Conservation (phyloP, 2,888 invertebrate genomes). For the Clepsis dumicolana region DNA sequence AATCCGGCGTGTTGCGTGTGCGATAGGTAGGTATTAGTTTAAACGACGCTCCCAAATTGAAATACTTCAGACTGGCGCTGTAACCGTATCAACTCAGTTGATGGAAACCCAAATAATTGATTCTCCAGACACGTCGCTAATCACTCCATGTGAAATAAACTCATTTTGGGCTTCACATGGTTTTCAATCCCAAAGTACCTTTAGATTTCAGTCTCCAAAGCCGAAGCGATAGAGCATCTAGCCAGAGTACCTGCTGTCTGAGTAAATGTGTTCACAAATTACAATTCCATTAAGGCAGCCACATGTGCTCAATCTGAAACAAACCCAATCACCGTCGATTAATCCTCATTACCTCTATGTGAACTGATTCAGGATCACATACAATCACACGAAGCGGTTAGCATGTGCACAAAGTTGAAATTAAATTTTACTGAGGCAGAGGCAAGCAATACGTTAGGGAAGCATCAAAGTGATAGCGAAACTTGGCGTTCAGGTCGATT, state of each 20-base stretch:
- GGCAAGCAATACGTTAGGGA: constrained; percentile 47
- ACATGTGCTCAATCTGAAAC: constrained; percentile 30
- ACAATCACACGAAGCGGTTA: constrained; percentile 41
- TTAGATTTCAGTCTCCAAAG: constrained; percentile 21
- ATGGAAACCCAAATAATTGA: constrained; percentile 38
- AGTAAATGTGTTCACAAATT: constrained; percentile 24
- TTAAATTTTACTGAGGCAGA: constrained; percentile 35
- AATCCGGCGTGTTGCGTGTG: constrained; percentile 49
- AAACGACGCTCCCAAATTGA: constrained; percentile 71
- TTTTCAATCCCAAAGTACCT: constrained; percentile 24
- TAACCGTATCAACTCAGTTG: constrained; percentile 24
- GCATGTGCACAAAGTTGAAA: constrained; percentile 42
- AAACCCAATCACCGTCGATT: constrained; percentile 28
- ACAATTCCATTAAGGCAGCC: constrained; percentile 33
- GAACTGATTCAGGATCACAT: constrained; percentile 17
- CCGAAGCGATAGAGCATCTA: constrained; percentile 3
- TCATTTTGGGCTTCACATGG: constrained; percentile 23
- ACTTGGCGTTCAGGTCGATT: constrained; percentile 72
- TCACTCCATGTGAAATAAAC: constrained; percentile 29
- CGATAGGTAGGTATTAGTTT: constrained; percentile 53
- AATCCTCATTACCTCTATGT: constrained; percentile 19
- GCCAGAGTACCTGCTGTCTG: constrained; percentile 7
- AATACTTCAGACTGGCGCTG: constrained; percentile 54
- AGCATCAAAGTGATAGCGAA: constrained; percentile 72
- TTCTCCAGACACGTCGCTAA: constrained; percentile 23